phyloP scores from a whole-genome alignment of 2,888 invertebrate species.

The Scaptomyza flava region DNA sequence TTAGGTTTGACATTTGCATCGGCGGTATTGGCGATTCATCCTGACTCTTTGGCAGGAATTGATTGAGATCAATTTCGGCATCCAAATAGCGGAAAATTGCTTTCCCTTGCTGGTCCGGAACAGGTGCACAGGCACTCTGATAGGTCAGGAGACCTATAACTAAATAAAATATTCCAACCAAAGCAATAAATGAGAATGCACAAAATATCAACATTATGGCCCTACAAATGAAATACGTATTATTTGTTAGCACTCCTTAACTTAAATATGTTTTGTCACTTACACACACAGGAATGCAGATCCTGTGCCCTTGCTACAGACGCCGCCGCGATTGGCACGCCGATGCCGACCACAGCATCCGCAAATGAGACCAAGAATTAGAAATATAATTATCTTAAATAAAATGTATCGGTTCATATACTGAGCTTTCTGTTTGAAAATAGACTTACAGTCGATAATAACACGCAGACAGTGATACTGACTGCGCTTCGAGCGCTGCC shows the following conservation, averaged over 20 bases:
- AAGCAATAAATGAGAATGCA: constrained; percentile 88
- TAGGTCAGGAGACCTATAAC: constrained; percentile 89
- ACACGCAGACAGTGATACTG: background rate
- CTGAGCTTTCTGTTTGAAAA: background rate
- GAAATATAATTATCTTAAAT: background rate
- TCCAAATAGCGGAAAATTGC: constrained; percentile 88
- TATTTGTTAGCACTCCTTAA: background rate
- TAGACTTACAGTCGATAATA: background rate
- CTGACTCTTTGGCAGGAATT: constrained; percentile 70
- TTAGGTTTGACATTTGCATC: constrained; percentile 84
- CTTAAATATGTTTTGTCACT: constrained; percentile 14
- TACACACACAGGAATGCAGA: constrained; percentile 53
- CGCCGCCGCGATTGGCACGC: constrained; percentile 47
- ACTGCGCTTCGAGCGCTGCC: background rate
- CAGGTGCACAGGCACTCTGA: constrained; percentile 91
- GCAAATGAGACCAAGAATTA: background rate
- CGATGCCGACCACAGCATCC: constrained; percentile 55
- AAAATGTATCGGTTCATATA: background rate
- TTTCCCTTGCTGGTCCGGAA: constrained; percentile 88
- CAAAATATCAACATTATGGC: constrained; percentile 91
- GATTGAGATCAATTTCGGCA: constrained; percentile 86
- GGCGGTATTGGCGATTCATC: constrained; percentile 45
- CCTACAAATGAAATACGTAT: constrained; percentile 84
- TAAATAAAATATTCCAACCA: constrained; percentile 89
- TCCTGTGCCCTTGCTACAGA: constrained; percentile 55